Conservation (phyloP, 2,113 vertebrate species). For the Hippocampus guttulatus region DNA sequence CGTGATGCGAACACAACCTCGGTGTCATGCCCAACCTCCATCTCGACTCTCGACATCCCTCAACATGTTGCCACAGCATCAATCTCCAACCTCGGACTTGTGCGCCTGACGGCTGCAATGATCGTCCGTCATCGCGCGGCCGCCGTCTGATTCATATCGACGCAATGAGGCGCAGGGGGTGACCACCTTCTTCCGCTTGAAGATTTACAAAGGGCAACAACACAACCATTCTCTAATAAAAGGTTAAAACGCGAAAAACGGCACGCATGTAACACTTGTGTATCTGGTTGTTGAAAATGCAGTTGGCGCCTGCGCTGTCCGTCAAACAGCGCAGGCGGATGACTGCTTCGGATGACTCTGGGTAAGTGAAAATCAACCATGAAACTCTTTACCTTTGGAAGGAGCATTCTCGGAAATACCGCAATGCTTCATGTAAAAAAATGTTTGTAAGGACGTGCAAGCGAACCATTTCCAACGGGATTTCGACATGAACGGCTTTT, state of each 20-base stretch:
- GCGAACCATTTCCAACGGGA: not conserved
- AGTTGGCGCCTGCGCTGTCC: no score
- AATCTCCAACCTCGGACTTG: slow-evolving; percentile 58
- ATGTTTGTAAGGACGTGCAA: no score
- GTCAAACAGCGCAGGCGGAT: no score
- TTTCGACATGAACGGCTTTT: not conserved
- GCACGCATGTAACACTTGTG: no score
- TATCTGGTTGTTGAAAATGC: no score
- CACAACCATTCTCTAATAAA: not conserved
- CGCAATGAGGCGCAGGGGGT: slow-evolving; percentile 24
- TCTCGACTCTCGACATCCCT: slow-evolving; percentile 36
- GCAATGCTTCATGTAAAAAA: no score
- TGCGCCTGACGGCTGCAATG: slow-evolving; percentile 56
- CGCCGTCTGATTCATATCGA: slow-evolving; percentile 60
- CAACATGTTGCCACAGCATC: slow-evolving; percentile 47
- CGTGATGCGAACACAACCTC: not conserved
- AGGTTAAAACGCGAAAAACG: not conserved
- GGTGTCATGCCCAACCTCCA: not conserved
- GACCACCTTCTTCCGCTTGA: slow-evolving; percentile 1
- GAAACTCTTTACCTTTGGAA: no score
- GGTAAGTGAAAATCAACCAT: no score
- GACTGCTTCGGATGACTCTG: no score
- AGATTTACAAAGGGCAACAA: slow-evolving; percentile 11
- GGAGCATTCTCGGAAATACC: no score
- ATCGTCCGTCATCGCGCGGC: slow-evolving; percentile 60